Base-by-base conservation (phyloP, 2,113 vertebrate genomes). In the Trematocara variabile region DNA sequence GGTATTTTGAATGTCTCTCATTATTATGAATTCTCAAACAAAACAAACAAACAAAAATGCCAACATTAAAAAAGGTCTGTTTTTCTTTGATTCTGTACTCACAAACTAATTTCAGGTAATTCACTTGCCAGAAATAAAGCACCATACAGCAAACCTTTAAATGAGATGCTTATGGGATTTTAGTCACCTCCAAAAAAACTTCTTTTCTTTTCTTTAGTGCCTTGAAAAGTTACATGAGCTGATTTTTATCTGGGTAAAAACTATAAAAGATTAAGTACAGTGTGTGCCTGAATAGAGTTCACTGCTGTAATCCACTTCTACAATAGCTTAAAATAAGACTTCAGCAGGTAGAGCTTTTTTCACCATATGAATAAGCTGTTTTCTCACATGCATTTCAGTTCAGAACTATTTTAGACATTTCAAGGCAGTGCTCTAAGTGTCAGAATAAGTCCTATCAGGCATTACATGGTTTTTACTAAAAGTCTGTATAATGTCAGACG, bases 1-100 rank as follows among this genome's bases (percentile, higher is more conserved):
- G 0, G 34, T 8, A 68, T 68, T 39, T 22, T 22, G 34, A 39
- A 13, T 3, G 10, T 39, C 34, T 1, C 10, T 68, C 60, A 39
- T 39, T 7, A 20, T 39, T 8, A 37, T 11, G 58, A 63, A 34
- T 63, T 4, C 30, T 3, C 56, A 60, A 11, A 34, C 56, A 60
- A 60, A 63, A 37, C 58, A 53, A 54, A 54, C 25, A 58, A 58
- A 34, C 16, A 34, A 63, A 34, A 63, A 7, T 63, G 6, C 58
- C 16, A 63, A 63, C 58, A 60, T n/a, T 34, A 11, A 63, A 34
- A 63, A 37, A 0, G 16, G 56, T 60, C 28, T 0, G 16, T 60
- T 60, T 60, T 60, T 60, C 30, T 60, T 70, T 25, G 20, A 44
- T 70, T 46, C 39, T 70, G 20, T 70, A 46, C 1, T 70, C 20